Base-by-base conservation (phyloP, 2,113 vertebrate species). In the Scomber colias region DNA sequence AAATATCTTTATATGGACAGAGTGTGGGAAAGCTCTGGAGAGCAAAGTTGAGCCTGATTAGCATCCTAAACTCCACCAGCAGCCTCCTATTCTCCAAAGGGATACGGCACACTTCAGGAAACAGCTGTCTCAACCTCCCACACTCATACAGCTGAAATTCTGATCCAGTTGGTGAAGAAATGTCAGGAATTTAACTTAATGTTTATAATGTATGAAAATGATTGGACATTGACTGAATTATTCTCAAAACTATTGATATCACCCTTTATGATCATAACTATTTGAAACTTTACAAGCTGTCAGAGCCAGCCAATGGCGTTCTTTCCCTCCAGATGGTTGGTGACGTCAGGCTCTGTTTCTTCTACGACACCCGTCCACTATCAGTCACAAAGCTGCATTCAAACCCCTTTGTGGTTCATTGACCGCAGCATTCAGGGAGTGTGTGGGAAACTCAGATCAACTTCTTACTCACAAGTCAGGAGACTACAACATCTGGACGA, bases 241-340 rank as follows among this genome's bases (percentile, higher is more conserved):
- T 40, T 40, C 9, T 1, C 35, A 6, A 40, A 3, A 19, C 35
- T 8, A 40, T 40, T 40, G 35, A 40, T 6, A 6, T 6, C 7
- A 40, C 5, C 9, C 35, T 40, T 40, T 1, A 40, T 40, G 35
- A 40, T 40, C n/a, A n/a, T n/a, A n/a, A n/a, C n/a, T n/a, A n/a
- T n/a, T n/a, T n/a, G n/a, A n/a, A 44, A 21, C 11, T 11, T 30
- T 31, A 4, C 13, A 45, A 13, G 30, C 14, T 16, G 21, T 74
- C 40, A 67, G 24, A 83, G 1, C 0, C 45, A 80, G 72, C 67
- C 81, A 86, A 40, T 86, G 15, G 31, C 0, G 24, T 61, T 0
- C 27, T 72, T 87, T 87, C 74, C 84, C 82, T 92, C 90, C 91
- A 91, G 83, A 92, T 85, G 79, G 81, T 57, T 68, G 44, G 51